Evolutionary conservation across 37 sponge, comb jelly and placozoan genomes (phyloP), one percentile per base, ranked within the genome.

Genomic region (Beroe ovata): DNA sequence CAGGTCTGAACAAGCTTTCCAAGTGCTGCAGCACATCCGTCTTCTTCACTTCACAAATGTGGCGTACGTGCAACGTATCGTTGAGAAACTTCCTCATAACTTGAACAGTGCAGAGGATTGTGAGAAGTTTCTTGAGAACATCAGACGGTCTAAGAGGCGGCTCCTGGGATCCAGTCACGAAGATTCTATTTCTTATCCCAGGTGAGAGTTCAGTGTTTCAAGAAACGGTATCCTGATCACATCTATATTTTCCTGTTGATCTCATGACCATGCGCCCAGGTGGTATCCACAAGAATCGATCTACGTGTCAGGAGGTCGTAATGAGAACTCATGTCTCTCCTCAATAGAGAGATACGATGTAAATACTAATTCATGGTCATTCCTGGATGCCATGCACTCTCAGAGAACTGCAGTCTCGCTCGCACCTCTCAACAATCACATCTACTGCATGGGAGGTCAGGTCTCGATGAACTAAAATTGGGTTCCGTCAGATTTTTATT

Each of bases 361-460:
- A n/a, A 92, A 92, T 60, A 90, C 91, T 3, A 88, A 92, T 32
- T 59, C 90, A n/a, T 96, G 96, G 96, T 92, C 92, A 30, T 92
- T 93, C 66, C 91, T 96, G 39, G 94, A 95, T 11, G 71, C 71
- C 23, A 95, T 95, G 96, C 89, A 92, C 61, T 93, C 94, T 18
- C 93, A 90, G 42, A 89, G 96, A 26, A 96, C 96, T 4, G 96
- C 96, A 0, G 96, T 96, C 38, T 92, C 92, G 0, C 92, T 92
- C 26, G 91, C 91, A 19, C 33, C 95, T 0, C 54, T 96, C 54
- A 94, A 94, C 54, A 77, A 77, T 25, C 84, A 77, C 54, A 77
- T 77, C 54, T 77, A 77, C 54, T 77, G 84, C 33, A 33, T 77
- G 8, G 84, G 84, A 77, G 84, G 84, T 77, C 8, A 36, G 84